Conservation (phyloP, 2,888 invertebrate species). For the Hyposoter didymator region DNA sequence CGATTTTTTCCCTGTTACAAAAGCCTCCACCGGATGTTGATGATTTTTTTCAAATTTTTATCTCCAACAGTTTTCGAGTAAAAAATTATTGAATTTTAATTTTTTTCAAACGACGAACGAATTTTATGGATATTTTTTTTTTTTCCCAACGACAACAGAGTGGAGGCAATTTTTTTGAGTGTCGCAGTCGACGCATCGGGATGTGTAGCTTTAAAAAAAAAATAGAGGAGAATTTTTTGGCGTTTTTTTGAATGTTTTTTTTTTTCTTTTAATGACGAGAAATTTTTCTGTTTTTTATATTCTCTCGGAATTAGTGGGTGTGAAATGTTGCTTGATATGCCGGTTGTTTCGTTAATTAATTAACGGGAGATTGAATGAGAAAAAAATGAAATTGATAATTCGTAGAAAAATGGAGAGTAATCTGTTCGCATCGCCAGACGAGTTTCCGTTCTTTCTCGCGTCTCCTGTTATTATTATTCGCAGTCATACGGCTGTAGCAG, state of each 20-base stretch:
- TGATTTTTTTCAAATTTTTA: constrained; percentile 7
- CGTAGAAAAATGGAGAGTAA: constrained; percentile 29
- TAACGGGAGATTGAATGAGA: neutral
- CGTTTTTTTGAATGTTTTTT: neutral
- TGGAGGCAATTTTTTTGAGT: neutral
- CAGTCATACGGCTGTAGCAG: constrained; percentile 22
- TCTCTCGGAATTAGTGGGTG: neutral
- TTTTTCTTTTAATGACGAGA: neutral
- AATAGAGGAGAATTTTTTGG: neutral
- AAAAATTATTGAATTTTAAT: neutral
- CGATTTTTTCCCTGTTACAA: neutral
- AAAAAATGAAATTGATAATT: neutral
- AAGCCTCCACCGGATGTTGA: neutral
- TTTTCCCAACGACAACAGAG: neutral
- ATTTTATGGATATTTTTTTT: neutral
- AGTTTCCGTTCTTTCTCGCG: constrained; percentile 22
- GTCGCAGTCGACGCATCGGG: neutral
- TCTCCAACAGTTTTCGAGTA: neutral
- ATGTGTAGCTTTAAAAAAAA: neutral
- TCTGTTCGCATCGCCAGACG: constrained; percentile 27
- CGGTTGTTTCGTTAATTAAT: neutral
- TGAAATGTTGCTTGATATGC: neutral
- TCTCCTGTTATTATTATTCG: constrained; percentile 12
- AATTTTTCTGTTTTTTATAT: neutral
- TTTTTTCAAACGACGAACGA: neutral